Base-by-base conservation (phyloP, 2,797 vertebrate genomes). In the Mastacembelus armatus region DNA sequence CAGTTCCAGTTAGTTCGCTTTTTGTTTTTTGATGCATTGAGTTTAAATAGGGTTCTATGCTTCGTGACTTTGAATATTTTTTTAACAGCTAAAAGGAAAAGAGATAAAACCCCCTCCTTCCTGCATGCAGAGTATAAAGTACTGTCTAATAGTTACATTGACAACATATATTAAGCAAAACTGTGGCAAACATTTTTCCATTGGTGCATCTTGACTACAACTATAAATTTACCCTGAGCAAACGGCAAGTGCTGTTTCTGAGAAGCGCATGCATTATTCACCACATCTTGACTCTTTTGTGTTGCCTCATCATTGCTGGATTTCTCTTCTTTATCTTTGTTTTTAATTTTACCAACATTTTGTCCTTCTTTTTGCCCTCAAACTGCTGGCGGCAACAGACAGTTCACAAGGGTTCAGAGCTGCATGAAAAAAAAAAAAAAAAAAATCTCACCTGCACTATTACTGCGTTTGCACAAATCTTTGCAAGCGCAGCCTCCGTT, bases 181-280 rank as follows among this genome's bases (percentile, higher is more conserved):
- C 40, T 55, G 24, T 30, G 47, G 33, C 16, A 12, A 62, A 36
- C 63, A 43, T 30, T 59, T 74, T n/a, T n/a, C n/a, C n/a, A 38
- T 56, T 38, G 30, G 27, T 58, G 62, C 24, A 26, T 58, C 26
- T 74, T 50, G 36, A 50, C 55, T 43, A 6, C 3, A 4, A 36
- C 36, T 72, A 15, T 49, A 55, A 55, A 77, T 74, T 48, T 21
- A 29, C 57, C 33, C 45, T 0, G 8, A 49, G 74, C 66, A 27
- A 82, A 66, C 29, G 38, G 49, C 59, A 76, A 71, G 52, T 52
- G 32, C 52, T 54, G 66, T 72, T 43, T 71, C 64, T 54, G 69
- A 50, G 59, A 78, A 62, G 32, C 22, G 10, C 67, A 79, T 85
- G 44, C 52, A 85, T 88, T 74, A 81, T 85, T 88, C 60, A 77